Percentiles rank a stretch among this genome's conserved stretches.
Evolutionary conservation across 2,797 vertebrate genomes (phyloP).

Genomic region (Craterocephalus amniculus): DNA sequence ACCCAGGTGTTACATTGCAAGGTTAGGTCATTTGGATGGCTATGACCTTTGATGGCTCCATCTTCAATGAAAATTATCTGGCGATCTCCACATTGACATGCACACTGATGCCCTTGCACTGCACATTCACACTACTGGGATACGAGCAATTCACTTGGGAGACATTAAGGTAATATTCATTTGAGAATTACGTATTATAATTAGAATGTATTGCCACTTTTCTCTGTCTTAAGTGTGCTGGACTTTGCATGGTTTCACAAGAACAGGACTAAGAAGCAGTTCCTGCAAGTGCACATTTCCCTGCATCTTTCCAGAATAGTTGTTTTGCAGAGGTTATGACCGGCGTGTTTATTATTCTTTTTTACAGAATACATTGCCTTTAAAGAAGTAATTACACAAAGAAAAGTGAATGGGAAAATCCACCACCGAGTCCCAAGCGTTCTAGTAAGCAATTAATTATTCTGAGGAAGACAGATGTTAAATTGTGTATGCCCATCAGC

Average conservation of each 20-base stretch:
- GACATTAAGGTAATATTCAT: slow-evolving; percentile 79
- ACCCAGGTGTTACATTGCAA: slow-evolving; percentile 84
- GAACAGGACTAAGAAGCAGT: slow-evolving; percentile 21
- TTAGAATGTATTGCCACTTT: slow-evolving; percentile 65
- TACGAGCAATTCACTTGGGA: slow-evolving; percentile 72
- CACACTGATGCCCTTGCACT: slow-evolving; percentile 77
- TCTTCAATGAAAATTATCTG: slow-evolving; percentile 82
- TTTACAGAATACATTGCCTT: slow-evolving; percentile 69
- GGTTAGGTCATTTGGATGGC: slow-evolving; percentile 83
- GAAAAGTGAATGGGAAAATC: slow-evolving; percentile 75
- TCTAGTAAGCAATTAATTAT: slow-evolving; percentile 80
- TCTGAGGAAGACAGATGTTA: slow-evolving; percentile 86
- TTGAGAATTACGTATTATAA: slow-evolving; percentile 75
- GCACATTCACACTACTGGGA: slow-evolving; percentile 66
- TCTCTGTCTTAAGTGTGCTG: slow-evolving; percentile 34
- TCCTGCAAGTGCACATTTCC: slow-evolving; percentile 13
- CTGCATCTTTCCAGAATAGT: slow-evolving; percentile 21
- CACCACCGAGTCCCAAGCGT: slow-evolving; percentile 75
- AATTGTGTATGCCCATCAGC: slow-evolving; percentile 88
- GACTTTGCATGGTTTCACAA: slow-evolving; percentile 35
- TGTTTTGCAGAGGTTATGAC: slow-evolving; percentile 10
- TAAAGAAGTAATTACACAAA: slow-evolving; percentile 80
- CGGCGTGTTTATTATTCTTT: slow-evolving; percentile 57
- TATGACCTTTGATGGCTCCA: slow-evolving; percentile 82
- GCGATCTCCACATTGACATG: slow-evolving; percentile 75